A percentile compares a stretch with the other conserved stretches of the same genome.
phyloP scores from a whole-genome alignment of 2,888 invertebrate genomes.

The Hirtodrosophila confusa region DNA sequence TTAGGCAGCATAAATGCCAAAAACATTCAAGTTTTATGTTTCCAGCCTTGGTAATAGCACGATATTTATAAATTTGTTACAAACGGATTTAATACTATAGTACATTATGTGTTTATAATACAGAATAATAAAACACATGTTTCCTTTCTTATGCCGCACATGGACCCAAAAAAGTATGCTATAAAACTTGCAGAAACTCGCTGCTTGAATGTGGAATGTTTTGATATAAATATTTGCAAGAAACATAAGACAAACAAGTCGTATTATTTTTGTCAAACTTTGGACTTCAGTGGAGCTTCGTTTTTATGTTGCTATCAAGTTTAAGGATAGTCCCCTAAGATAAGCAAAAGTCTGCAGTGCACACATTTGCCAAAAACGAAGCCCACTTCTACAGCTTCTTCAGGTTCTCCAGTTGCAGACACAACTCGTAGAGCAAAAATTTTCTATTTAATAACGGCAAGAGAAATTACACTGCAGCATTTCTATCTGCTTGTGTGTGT shows the following conservation, averaged over 20 bases:
- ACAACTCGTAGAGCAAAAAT: constrained; percentile 60
- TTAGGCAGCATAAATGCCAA: neutral
- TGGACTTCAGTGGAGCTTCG: neutral
- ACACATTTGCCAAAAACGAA: constrained; percentile 62
- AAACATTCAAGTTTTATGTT: constrained; percentile 10
- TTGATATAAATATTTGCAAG: constrained; percentile 30
- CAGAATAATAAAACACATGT: too few species aligned
- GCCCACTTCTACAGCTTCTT: constrained; percentile 17
- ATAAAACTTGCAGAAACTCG: constrained; percentile 2
- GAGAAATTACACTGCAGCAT: constrained; percentile 75
- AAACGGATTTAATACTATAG: too few species aligned
- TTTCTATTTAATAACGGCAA: constrained; percentile 72
- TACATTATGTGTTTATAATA: too few species aligned
- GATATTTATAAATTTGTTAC: neutral
- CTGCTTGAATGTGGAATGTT: constrained; percentile 2
- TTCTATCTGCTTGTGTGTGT: constrained; percentile 30
- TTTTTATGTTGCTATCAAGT: neutral
- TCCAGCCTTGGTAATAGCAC: constrained; percentile 4
- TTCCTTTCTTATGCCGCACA: too few species aligned
- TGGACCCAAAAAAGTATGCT: constrained; percentile 13
- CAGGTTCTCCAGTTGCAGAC: constrained; percentile 24
- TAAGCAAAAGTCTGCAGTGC: constrained; percentile 67
- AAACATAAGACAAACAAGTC: constrained; percentile 5
- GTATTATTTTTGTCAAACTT: neutral
- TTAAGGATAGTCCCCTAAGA: constrained; percentile 40